Percentiles rank a stretch among this genome's conserved stretches.
These are phyloP conservation scores for Neocrepidodera transversa DNA, from an alignment of 2,888 invertebrate genomes.

Conservation along the genomic window DNA sequence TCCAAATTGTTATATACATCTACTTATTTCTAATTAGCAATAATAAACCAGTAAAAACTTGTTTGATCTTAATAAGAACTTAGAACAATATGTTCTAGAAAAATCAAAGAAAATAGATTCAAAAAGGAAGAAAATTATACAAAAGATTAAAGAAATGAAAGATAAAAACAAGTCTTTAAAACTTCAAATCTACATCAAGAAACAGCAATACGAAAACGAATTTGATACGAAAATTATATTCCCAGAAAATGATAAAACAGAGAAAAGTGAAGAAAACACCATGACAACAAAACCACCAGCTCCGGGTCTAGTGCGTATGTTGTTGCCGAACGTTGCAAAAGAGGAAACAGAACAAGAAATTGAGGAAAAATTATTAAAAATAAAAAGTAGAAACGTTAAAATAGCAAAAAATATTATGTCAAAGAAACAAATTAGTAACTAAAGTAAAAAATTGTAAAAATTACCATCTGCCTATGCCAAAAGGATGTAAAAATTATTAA, in stretches of 20 bases:
- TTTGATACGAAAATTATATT: not conserved
- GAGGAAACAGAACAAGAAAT: not conserved
- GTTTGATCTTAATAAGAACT: not conserved
- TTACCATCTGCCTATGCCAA: too few relatives aligned
- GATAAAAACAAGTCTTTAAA: not conserved
- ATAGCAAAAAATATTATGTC: too few relatives aligned
- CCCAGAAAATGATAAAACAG: not conserved
- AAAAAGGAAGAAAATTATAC: not conserved
- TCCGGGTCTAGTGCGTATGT: not conserved
- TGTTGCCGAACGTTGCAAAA: not conserved
- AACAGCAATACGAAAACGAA: slow-evolving; percentile 1
- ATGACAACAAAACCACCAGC: not conserved
- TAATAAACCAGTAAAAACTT: too few relatives aligned
- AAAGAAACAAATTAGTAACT: too few relatives aligned
- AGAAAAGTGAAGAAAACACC: not conserved
- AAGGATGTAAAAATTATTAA: too few relatives aligned
- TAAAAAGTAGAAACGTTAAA: too few relatives aligned
- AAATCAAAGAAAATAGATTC: not conserved
- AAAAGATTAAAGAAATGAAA: not conserved
- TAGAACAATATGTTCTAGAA: slow-evolving; percentile 1
- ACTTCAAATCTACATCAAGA: not conserved
- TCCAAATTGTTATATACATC: too few relatives aligned
- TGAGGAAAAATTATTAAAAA: not conserved
- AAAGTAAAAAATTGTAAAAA: too few relatives aligned
- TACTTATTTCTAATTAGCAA: too few relatives aligned